Evolutionary conservation across 2,888 invertebrate genomes (phyloP).

Genomic region (Limulus polyphemus): DNA sequence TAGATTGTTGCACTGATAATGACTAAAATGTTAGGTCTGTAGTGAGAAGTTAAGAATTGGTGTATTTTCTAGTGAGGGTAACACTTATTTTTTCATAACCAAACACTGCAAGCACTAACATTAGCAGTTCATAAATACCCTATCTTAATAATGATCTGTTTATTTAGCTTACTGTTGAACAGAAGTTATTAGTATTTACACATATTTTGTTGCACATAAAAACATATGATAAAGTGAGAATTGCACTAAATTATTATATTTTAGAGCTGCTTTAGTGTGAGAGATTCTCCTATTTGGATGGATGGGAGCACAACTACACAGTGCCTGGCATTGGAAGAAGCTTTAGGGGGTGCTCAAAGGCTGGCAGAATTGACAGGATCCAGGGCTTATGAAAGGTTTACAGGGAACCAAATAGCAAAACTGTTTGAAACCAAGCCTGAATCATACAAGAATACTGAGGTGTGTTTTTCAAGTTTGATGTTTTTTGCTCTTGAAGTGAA

Average conservation of each 20-base stretch:
- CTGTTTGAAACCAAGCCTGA: constrained; percentile 56
- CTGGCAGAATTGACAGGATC: constrained; percentile 71
- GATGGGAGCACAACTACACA: constrained; percentile 69
- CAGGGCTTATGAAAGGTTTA: constrained; percentile 76
- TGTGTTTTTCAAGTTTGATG: constrained; percentile 7
- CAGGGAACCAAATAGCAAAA: constrained; percentile 87
- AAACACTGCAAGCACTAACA: no score
- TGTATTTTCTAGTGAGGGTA: no score
- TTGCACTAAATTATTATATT: constrained; percentile 11
- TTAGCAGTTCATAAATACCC: no score
- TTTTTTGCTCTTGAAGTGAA: no score
- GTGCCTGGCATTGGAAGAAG: constrained; percentile 64
- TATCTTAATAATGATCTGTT: no score
- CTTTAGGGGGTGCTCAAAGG: constrained; percentile 63
- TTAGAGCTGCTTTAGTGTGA: constrained; percentile 55
- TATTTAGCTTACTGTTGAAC: no score
- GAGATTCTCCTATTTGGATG: constrained; percentile 90
- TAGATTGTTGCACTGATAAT: no score
- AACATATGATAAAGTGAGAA: not conserved
- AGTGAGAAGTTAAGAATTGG: no score
- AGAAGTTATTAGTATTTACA: no score
- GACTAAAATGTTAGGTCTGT: no score
- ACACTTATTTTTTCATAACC: no score
- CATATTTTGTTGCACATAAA: not conserved
- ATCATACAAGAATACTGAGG: constrained; percentile 58